Conservation (phyloP, 1,140 invertebrate genomes). For the Diabrotica virgifera region DNA sequence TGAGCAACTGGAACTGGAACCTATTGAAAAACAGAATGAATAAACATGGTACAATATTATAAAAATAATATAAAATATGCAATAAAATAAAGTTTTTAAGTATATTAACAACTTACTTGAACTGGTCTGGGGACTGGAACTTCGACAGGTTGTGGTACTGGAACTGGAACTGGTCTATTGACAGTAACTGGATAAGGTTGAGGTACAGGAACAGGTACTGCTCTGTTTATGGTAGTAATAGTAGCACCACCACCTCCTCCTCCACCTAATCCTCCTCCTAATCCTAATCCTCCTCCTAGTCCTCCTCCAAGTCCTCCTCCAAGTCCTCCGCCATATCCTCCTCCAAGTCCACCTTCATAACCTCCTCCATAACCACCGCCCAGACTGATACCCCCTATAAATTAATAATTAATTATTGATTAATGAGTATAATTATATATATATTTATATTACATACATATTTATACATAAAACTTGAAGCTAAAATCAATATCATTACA, state of each 20-base stretch:
- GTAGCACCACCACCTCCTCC: constrained; percentile 29
- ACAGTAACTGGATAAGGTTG: constrained; percentile 48
- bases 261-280: constrained; percentile 30
- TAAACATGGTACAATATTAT: no score
- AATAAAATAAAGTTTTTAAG: background rate
- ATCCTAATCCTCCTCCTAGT: constrained; percentile 29
- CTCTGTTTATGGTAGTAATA: constrained; percentile 33
- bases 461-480: no score
- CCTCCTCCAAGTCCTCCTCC: constrained; percentile 31
- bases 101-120: constrained; percentile 33
- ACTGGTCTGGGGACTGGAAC: constrained; percentile 45
- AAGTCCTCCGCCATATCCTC: constrained; percentile 19
- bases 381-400: background rate
- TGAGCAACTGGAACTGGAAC: constrained; percentile 40
- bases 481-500: no score
- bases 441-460: no score
- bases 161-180: constrained; percentile 50
- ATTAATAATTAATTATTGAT: no score
- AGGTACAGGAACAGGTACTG: constrained; percentile 39
- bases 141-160: constrained; percentile 46
- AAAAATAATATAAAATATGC: background rate
- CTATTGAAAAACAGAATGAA: background rate
- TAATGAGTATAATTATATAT: no score
- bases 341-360: constrained; percentile 29
- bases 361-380: constrained; percentile 43